Evolutionary conservation across 35 echinoderm and acorn worm genomes (phyloP).

Genomic region (Anneissia japonica): DNA sequence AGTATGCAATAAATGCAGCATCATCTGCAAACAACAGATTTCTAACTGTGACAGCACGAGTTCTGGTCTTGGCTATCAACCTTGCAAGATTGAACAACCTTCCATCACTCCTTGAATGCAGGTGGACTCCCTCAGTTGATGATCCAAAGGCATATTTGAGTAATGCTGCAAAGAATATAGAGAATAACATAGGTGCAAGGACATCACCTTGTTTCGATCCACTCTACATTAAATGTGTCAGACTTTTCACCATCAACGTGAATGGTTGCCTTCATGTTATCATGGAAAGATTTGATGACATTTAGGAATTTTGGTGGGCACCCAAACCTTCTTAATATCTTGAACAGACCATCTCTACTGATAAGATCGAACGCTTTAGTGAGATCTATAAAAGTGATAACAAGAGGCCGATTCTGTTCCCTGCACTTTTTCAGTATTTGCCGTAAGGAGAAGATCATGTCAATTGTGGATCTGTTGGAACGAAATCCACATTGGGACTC

Average conservation of each 20-base stretch:
- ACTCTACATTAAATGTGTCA: slow-evolving; percentile 15
- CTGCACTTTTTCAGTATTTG: slow-evolving; percentile 20
- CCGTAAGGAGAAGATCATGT: slow-evolving; percentile 15
- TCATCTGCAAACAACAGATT: too few relatives aligned
- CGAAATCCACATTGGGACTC: slow-evolving; percentile 2
- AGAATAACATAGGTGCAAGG: too few relatives aligned
- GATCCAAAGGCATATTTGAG: too few relatives aligned
- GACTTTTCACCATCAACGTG: slow-evolving; percentile 19
- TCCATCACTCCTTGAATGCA: too few relatives aligned
- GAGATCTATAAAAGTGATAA: slow-evolving; percentile 12
- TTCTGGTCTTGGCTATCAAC: too few relatives aligned
- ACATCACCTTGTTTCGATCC: slow-evolving; percentile 26
- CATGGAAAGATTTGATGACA: slow-evolving; percentile 8
- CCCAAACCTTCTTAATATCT: slow-evolving; percentile 2
- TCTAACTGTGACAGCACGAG: too few relatives aligned
- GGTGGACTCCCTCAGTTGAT: too few relatives aligned
- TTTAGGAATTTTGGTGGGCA: slow-evolving; percentile 29
- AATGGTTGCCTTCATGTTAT: neutral
- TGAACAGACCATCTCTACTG: neutral
- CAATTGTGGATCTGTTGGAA: slow-evolving; percentile 7
- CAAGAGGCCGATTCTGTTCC: slow-evolving; percentile 8
- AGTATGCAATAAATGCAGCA: too few relatives aligned
- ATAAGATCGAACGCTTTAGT: slow-evolving; percentile 25
- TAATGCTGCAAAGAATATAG: too few relatives aligned
- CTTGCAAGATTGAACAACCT: too few relatives aligned